A percentile compares a stretch with the other conserved stretches of the same genome.
Evolutionary conservation across 2,113 vertebrate genomes (phyloP).

Genomic region (Glareola pratincola): DNA sequence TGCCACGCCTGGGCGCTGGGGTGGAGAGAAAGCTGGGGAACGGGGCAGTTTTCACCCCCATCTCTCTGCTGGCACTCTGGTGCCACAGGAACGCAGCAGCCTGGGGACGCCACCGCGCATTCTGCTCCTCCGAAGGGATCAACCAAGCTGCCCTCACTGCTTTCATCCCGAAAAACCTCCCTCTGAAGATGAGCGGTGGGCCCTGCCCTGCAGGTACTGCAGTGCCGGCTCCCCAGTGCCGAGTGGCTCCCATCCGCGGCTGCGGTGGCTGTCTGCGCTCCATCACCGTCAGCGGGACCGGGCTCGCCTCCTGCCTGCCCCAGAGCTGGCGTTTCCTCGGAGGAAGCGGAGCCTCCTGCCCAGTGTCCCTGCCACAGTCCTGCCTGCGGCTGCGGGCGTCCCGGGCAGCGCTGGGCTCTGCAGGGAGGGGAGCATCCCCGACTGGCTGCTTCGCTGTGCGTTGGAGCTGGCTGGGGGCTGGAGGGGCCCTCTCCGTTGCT

Average conservation of each 20-base stretch:
- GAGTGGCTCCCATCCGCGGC: background rate
- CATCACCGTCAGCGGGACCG: accelerated
- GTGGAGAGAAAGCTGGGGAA: background rate
- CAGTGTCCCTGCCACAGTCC: background rate
- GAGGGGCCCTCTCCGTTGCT: background rate
- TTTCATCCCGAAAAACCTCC: background rate
- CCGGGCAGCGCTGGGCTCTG: background rate
- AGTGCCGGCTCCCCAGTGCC: background rate
- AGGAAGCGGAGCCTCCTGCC: background rate
- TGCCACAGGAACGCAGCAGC: background rate
- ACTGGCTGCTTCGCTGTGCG: accelerated
- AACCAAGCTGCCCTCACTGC: background rate
- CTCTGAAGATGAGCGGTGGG: background rate
- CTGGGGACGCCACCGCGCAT: background rate
- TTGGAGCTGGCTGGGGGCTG: background rate
- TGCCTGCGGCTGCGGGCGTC: background rate
- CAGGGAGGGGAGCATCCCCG: background rate
- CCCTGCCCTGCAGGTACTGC: background rate
- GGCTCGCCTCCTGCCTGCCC: background rate
- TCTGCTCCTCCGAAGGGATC: background rate
- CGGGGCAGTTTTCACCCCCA: background rate
- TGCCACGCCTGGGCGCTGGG: accelerated
- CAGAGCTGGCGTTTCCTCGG: background rate
- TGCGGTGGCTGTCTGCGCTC: background rate
- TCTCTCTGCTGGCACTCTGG: background rate